Evolutionary conservation across 1,140 invertebrate genomes (phyloP).

Genomic region (Calliopsis andreniformis): DNA sequence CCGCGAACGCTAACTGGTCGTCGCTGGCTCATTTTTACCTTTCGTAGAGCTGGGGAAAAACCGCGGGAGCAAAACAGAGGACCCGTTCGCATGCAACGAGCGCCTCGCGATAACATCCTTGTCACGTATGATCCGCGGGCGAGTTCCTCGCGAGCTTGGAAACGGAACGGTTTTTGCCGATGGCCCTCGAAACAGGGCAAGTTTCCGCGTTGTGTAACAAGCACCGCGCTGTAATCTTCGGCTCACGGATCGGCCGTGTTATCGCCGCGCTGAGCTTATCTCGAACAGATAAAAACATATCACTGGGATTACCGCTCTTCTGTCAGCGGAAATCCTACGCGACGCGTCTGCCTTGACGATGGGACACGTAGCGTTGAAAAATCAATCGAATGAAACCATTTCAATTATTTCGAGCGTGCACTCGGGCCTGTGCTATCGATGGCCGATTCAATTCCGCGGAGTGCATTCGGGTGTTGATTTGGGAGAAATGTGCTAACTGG

Average conservation of each 20-base stretch:
- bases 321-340: too few relatives aligned
- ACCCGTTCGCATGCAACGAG: conserved; percentile 7
- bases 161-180: background rate
- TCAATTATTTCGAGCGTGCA: conserved; percentile 29
- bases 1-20: background rate
- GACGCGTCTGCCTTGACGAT: background rate
- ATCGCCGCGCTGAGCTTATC: background rate
- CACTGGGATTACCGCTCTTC: too few relatives aligned
- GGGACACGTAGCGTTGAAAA: too few relatives aligned
- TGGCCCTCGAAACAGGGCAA: background rate
- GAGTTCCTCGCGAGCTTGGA: background rate
- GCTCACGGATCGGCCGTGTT: background rate
- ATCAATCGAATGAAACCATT: too few relatives aligned
- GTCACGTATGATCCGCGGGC: conserved; percentile 32
- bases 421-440: too few relatives aligned
- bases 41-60: background rate
- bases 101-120: conserved; percentile 21
- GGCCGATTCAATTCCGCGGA: background rate
- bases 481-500: background rate
- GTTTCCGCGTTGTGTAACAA: background rate
- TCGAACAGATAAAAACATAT: background rate
- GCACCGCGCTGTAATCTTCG: background rate
- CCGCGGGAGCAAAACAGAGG: background rate
- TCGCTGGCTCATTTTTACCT: background rate
- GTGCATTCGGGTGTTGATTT: background rate